Conservation (phyloP, 2,797 vertebrate species). For the Typhlichthys subterraneus region DNA sequence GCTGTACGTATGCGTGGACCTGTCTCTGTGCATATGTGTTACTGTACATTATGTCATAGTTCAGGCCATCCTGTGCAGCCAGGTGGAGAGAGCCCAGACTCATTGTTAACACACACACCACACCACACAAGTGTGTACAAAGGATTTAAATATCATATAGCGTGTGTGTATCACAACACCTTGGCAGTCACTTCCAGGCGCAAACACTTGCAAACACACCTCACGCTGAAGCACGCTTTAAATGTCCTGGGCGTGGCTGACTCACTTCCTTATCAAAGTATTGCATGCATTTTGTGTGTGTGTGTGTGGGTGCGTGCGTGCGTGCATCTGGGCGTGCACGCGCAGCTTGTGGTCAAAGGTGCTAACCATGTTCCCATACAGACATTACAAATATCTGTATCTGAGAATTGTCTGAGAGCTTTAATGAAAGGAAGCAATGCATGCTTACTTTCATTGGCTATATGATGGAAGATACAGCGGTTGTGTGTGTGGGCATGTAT, state of each 20-base stretch:
- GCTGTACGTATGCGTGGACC: too few species aligned
- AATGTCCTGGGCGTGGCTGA: conserved; percentile 59
- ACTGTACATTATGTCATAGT: too few species aligned
- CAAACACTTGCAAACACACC: conserved; percentile 10
- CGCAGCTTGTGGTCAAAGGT: conserved; percentile 31
- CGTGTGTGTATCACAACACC: background rate
- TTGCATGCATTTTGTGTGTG: conserved; percentile 41
- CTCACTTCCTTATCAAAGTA: conserved; percentile 61
- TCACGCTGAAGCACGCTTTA: conserved; percentile 49
- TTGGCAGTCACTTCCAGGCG: background rate
- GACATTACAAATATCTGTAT: background rate
- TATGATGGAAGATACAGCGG: too few species aligned
- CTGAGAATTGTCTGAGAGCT: too few species aligned
- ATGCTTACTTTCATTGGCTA: too few species aligned
- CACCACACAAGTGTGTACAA: background rate
- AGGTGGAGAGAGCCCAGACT: background rate
- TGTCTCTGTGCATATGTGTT: too few species aligned
- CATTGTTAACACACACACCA: background rate
- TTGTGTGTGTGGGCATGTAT: background rate
- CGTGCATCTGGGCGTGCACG: conserved; percentile 8
- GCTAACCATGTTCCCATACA: conserved; percentile 13
- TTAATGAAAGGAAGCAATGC: too few species aligned
- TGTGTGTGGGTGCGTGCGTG: conserved; percentile 26
- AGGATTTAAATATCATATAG: conserved; percentile 1
- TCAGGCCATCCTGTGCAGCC: too few species aligned